These are phyloP conservation scores for Rhagoletis zephyria DNA, from an alignment of 1,140 invertebrate genomes.

Conservation along the genomic window DNA sequence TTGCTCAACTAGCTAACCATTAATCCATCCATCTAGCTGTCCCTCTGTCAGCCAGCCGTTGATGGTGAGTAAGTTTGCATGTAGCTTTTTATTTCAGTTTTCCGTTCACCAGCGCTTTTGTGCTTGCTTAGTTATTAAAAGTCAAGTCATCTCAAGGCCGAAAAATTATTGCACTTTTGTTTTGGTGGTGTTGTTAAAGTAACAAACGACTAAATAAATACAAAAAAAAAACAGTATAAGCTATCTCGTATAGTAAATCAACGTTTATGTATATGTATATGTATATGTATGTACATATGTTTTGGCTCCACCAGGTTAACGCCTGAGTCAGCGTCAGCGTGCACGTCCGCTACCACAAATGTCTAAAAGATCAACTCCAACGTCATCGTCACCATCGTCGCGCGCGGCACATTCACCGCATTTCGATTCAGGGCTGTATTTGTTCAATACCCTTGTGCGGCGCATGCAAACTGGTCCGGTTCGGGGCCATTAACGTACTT, in stretches of 20 bases:
- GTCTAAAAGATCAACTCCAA: constrained; percentile 1
- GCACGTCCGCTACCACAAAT: background rate
- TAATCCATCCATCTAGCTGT: constrained; percentile 15
- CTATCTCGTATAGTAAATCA: constrained; percentile 28
- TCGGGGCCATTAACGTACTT: constrained; percentile 3
- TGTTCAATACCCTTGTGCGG: background rate
- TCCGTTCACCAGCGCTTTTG: constrained; percentile 19
- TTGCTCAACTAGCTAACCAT: background rate
- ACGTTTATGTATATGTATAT: background rate
- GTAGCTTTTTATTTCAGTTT: background rate
- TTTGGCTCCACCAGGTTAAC: background rate
- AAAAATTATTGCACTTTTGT: constrained; percentile 47
- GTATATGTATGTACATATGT: background rate
- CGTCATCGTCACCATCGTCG: background rate
- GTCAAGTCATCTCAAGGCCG: constrained; percentile 49
- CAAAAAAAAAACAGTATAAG: background rate
- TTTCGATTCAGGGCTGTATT: constrained; percentile 4
- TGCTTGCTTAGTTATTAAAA: constrained; percentile 30
- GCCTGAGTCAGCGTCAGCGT: background rate
- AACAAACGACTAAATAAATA: background rate
- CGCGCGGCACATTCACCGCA: background rate
- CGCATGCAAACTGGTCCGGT: constrained; percentile 21
- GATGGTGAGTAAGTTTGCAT: background rate
- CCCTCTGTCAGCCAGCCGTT: background rate
- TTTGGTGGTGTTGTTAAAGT: constrained; percentile 33